phyloP scores from a whole-genome alignment of 1,140 invertebrate species.

The Temnothorax nylanderi region DNA sequence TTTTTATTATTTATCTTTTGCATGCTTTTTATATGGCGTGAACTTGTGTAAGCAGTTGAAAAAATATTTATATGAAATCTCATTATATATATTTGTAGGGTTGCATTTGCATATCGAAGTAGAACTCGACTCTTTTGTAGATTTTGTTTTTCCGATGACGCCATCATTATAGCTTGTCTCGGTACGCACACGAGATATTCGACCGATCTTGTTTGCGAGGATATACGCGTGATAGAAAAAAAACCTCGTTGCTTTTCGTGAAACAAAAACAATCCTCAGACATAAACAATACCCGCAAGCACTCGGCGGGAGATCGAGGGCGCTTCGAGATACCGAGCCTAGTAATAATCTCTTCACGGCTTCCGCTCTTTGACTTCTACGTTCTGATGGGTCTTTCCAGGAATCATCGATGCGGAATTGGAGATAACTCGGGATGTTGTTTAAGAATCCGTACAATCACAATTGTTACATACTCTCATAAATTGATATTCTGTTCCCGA shows the following conservation, averaged over 20 bases:
- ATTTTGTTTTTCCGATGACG: slow-evolving; percentile 4
- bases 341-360: slow-evolving; percentile 72
- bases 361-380: slow-evolving; percentile 64
- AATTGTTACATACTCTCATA: slow-evolving; percentile 14
- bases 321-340: slow-evolving; percentile 53
- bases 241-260: slow-evolving; percentile 46
- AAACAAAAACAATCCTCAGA: slow-evolving; percentile 66
- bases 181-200: slow-evolving; percentile 1
- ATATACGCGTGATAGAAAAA: slow-evolving; percentile 13
- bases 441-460: slow-evolving; percentile 61
- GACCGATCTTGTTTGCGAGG: slow-evolving; percentile 48
- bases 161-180: neutral
- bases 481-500: slow-evolving; percentile 23
- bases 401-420: slow-evolving; percentile 55
- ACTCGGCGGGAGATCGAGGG: slow-evolving; percentile 59
- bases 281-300: slow-evolving; percentile 64
- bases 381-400: slow-evolving; percentile 62
- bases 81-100: neutral
- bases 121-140: neutral
- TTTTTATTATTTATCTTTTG: neutral
- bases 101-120: neutral
- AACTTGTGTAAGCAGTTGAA: neutral
- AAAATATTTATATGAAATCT: neutral
- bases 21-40: neutral
- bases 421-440: slow-evolving; percentile 59